Evolutionary conservation across 1,140 invertebrate species (phyloP), one percentile per base, ranked within the genome.

Genomic region (Antheraea mylitta): DNA sequence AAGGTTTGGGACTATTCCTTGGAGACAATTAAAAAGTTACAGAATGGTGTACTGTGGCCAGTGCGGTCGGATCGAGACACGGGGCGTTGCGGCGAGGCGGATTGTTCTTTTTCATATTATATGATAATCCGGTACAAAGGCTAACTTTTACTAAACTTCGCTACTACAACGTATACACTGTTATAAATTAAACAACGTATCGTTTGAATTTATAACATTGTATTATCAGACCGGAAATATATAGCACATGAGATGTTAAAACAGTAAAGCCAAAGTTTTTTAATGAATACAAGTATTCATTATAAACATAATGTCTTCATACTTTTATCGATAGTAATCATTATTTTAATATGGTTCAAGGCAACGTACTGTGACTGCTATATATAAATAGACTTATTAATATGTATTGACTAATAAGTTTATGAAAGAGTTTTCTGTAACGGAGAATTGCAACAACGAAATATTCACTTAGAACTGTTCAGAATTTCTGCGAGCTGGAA

Each of bases 101-200:
- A 59, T 58, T 64, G 45, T 36, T 58, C 45, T 73, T 60, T 53
- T 77, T 53, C 64, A 77, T 75, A 67, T 71, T 71, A 62, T 75
- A 77, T 75, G 73, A 68, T 73, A 73, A 77, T 77, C 64, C 69
- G 30, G 66, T 66, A 68, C 65, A 72, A 70, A 74, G 70, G 68
- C 48, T 65, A 73, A 77, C 69, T 71, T 73, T 71, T 68, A 71
- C 37, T 53, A 67, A 72, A 73, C 62, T 69, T 77, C 69, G 64
- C 61, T 11, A 62, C 63, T 73, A 71, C 67, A 71, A 67, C 38
- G 60, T 62, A 37, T 58, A 48, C 59, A 71, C 63, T 16, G 67
- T 64, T 70, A 71, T 67, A 75, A 70, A 65, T 66, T 58, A 69
- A 60, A 16, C 13, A 30, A 19, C 62, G 64, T 66, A 58, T 64